Percentiles rank a stretch among this genome's conserved stretches.
phyloP scores from a whole-genome alignment of 1,140 invertebrate genomes.

The Bombus sylvicola region DNA sequence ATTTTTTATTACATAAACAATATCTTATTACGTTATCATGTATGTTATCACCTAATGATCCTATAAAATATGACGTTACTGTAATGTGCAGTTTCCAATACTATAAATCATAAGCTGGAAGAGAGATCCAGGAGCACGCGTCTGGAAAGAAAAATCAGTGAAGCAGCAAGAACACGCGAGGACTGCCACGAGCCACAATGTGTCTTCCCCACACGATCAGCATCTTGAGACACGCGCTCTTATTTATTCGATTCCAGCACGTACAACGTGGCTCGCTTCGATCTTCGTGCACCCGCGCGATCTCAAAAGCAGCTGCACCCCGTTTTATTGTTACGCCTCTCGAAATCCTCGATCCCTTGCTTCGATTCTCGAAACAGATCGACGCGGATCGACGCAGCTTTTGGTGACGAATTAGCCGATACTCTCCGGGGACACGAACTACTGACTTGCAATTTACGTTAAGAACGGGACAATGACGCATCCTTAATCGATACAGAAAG shows the following conservation, averaged over 20 bases:
- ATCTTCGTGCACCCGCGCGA: constrained; percentile 60
- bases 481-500: constrained; percentile 13
- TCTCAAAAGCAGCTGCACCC: constrained; percentile 59
- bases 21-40: no score
- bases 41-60: neutral
- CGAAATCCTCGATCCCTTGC: constrained; percentile 58
- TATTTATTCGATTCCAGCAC: constrained; percentile 71
- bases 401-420: constrained; percentile 56
- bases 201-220: constrained; percentile 34
- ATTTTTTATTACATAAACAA: no score
- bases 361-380: constrained; percentile 48
- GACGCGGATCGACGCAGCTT: constrained; percentile 30
- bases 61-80: neutral
- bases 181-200: constrained; percentile 59
- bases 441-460: constrained; percentile 37
- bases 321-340: constrained; percentile 57
- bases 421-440: constrained; percentile 17
- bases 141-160: constrained; percentile 17
- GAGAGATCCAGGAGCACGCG: neutral
- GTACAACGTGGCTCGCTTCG: constrained; percentile 59
- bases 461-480: neutral
- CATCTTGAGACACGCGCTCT: constrained; percentile 65
- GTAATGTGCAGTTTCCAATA: neutral
- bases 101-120: constrained; percentile 6
- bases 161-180: constrained; percentile 22